A percentile compares a stretch with the other conserved stretches of the same genome.
These are phyloP conservation scores for Pemphigus obesinymphae DNA, from an alignment of 1,140 invertebrate species.

Conservation along the genomic window DNA sequence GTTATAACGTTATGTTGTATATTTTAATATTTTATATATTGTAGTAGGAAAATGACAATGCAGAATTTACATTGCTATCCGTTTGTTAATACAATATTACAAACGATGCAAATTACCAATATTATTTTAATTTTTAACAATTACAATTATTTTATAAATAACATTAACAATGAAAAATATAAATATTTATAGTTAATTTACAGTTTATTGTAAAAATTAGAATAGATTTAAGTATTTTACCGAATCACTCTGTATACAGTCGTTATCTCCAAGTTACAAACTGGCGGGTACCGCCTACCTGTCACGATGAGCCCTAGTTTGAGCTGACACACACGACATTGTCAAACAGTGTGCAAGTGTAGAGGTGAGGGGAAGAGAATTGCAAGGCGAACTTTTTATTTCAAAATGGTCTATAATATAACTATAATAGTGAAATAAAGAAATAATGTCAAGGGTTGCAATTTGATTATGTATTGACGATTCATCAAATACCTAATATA, in stretches of 20 bases:
- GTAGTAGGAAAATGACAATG: too few relatives aligned
- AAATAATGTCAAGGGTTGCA: background rate
- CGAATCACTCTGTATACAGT: conserved; percentile 1
- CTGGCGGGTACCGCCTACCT: conserved; percentile 9
- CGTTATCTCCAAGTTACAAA: conserved; percentile 1
- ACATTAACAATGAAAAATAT: background rate
- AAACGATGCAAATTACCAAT: background rate
- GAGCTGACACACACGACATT: conserved; percentile 13
- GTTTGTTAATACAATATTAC: too few relatives aligned
- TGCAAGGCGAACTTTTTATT: conserved; percentile 26
- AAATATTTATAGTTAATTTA: background rate
- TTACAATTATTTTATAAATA: too few relatives aligned
- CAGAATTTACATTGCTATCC: too few relatives aligned
- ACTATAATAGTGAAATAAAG: background rate
- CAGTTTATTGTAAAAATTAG: background rate
- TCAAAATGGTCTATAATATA: background rate
- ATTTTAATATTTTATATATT: too few relatives aligned
- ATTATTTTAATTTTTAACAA: background rate
- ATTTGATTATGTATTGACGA: background rate
- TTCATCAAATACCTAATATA: background rate
- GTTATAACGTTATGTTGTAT: too few relatives aligned
- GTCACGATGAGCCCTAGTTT: conserved; percentile 35
- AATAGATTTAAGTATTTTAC: background rate
- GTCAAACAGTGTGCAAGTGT: background rate
- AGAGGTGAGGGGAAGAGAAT: background rate